phyloP scores from a whole-genome alignment of 2,888 invertebrate genomes.

The Sarcophaga variegata region DNA sequence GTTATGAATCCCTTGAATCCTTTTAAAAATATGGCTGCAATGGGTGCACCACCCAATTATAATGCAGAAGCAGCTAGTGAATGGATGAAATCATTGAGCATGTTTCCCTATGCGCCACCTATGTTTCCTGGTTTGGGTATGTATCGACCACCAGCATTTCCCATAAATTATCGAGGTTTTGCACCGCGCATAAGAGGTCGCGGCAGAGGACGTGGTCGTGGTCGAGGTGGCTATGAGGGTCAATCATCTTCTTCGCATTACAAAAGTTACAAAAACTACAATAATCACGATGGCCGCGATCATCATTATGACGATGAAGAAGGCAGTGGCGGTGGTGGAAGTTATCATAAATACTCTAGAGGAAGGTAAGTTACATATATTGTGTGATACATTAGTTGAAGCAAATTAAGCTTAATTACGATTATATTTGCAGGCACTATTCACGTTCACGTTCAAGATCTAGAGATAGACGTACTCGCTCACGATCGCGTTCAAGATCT shows the following conservation, averaged over 20 bases:
- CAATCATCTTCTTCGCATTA: conserved; percentile 74
- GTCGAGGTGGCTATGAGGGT: conserved; percentile 74
- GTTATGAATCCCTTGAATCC: conserved; percentile 74
- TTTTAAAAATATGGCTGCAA: conserved; percentile 78
- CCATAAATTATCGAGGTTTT: conserved; percentile 78
- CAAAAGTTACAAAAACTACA: conserved; percentile 83
- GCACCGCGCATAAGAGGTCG: conserved; percentile 81
- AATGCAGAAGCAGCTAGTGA: conserved; percentile 79
- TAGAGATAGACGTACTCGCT: conserved; percentile 70
- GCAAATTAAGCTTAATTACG: background rate
- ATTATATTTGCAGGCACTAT: conserved; percentile 47
- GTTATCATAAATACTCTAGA: conserved; percentile 76
- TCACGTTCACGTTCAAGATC: conserved; percentile 73
- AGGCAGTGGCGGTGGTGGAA: conserved; percentile 83
- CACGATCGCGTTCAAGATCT: conserved; percentile 66
- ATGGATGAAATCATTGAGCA: conserved; percentile 80
- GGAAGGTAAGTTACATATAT: conserved; percentile 70
- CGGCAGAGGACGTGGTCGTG: conserved; percentile 81
- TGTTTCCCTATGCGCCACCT: conserved; percentile 76
- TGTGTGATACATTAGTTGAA: background rate
- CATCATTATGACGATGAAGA: conserved; percentile 82
- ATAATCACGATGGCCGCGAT: conserved; percentile 83
- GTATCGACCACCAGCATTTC: conserved; percentile 76
- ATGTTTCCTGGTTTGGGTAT: conserved; percentile 79
- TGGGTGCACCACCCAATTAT: conserved; percentile 74